Conservation (phyloP, 2,888 invertebrate species). For the Plemyria rubiginata region DNA sequence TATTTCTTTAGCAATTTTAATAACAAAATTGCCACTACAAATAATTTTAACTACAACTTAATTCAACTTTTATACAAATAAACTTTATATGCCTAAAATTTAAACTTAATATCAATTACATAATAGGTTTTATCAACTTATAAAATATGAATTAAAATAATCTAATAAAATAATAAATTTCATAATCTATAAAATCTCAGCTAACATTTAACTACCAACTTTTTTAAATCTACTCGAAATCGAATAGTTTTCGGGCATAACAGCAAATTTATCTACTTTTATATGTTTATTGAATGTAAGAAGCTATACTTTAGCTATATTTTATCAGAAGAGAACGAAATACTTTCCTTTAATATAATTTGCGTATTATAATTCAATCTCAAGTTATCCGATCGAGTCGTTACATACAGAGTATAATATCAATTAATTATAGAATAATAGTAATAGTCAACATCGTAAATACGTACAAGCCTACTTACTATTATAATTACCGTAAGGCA, state of each 20-base stretch:
- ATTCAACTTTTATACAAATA: constrained; percentile 14
- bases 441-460: constrained; percentile 83
- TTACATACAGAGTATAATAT: constrained; percentile 48
- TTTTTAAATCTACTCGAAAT: constrained; percentile 69
- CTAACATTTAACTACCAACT: constrained; percentile 70
- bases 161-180: constrained; percentile 1
- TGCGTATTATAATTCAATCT: constrained; percentile 15
- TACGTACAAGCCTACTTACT: constrained; percentile 77
- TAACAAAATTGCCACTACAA: constrained; percentile 21
- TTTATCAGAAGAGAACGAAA: constrained; percentile 26
- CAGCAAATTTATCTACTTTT: constrained; percentile 39
- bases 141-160: constrained; percentile 24
- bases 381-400: constrained; percentile 50
- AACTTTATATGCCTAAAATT: constrained; percentile 4
- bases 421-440: constrained; percentile 55
- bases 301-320: constrained; percentile 29
- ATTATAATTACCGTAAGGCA: constrained; percentile 67
- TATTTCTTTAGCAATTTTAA: constrained; percentile 15
- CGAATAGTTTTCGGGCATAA: constrained; percentile 66
- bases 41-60: constrained; percentile 10
- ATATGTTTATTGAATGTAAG: constrained; percentile 31
- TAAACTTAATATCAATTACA: constrained; percentile 16
- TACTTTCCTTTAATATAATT: constrained; percentile 14
- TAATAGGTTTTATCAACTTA: constrained; percentile 9
- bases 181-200: constrained; percentile 53